Percentiles rank a stretch among this genome's conserved stretches.
Evolutionary conservation across 1,140 invertebrate genomes (phyloP).

Genomic region (Zaprionus vittiger): DNA sequence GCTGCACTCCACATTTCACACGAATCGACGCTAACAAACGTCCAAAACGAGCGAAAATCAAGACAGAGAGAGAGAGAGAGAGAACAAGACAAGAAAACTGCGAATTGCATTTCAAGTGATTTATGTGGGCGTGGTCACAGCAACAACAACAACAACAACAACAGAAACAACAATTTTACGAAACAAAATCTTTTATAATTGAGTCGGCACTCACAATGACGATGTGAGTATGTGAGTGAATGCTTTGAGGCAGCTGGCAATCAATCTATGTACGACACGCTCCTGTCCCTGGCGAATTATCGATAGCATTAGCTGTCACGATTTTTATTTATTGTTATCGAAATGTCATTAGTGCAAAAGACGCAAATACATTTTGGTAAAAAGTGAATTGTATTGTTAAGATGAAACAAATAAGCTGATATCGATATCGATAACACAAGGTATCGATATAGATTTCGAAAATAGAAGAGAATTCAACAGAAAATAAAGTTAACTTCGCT

Average conservation of each 20-base stretch:
- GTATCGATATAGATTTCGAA: too few species aligned
- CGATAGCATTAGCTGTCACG: slow-evolving; percentile 1
- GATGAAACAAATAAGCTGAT: too few species aligned
- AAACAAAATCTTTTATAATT: slow-evolving; percentile 16
- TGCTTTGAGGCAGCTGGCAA: neutral
- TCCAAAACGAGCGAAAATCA: slow-evolving; percentile 31
- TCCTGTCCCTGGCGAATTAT: neutral
- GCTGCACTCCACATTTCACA: slow-evolving; percentile 70
- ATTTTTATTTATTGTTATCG: slow-evolving; percentile 3
- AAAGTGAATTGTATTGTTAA: neutral
- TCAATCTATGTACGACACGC: slow-evolving; percentile 11
- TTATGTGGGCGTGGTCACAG: slow-evolving; percentile 15
- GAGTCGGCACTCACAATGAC: neutral
- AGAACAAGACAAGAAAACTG: slow-evolving; percentile 28
- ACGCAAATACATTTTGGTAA: neutral
- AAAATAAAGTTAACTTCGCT: too few species aligned
- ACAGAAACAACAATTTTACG: neutral
- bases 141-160: neutral
- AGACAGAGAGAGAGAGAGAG: slow-evolving; percentile 11
- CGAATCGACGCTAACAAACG: slow-evolving; percentile 50
- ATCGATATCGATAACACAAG: too few species aligned
- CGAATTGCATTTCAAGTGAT: slow-evolving; percentile 45
- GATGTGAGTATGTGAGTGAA: slow-evolving; percentile 1
- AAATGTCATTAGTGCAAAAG: neutral
- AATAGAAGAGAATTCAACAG: too few species aligned